Percentiles rank a stretch among this genome's conserved stretches.
These are phyloP conservation scores for Zaprionus nigranus DNA, from an alignment of 1,140 invertebrate species.

Conservation along the genomic window DNA sequence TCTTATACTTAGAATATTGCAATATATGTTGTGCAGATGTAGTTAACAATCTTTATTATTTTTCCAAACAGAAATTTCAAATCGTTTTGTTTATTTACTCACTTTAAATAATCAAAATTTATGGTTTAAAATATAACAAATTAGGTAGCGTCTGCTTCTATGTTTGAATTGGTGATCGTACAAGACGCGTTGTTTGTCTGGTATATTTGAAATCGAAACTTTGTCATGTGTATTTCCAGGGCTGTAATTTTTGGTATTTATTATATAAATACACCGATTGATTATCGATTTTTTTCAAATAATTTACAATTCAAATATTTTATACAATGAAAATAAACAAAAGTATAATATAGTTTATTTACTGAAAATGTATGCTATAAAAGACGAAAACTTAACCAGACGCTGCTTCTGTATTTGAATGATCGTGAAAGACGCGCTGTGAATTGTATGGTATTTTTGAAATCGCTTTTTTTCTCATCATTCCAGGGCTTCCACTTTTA, in stretches of 20 bases:
- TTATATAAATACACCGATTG: neutral
- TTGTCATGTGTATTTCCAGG: neutral
- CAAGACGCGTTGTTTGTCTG: slow-evolving; percentile 24
- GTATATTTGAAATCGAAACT: slow-evolving; percentile 21
- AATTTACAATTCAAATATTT: neutral
- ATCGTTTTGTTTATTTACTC: neutral
- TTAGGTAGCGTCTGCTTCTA: neutral
- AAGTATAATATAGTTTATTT: neutral
- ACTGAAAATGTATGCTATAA: neutral
- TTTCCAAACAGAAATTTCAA: neutral
- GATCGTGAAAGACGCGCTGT: slow-evolving; percentile 12
- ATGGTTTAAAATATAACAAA: neutral
- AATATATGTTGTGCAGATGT: neutral
- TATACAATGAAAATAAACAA: no score
- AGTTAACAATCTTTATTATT: neutral
- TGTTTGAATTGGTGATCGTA: slow-evolving; percentile 20
- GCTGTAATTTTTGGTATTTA: neutral
- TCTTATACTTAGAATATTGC: slow-evolving; percentile 17
- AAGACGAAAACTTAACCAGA: neutral
- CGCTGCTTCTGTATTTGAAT: slow-evolving; percentile 2
- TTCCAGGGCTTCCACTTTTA: neutral
- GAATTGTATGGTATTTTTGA: slow-evolving; percentile 20
- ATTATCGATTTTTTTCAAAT: neutral
- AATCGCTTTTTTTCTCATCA: neutral
- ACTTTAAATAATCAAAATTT: slow-evolving; percentile 16